phyloP scores from a whole-genome alignment of 2,113 vertebrate genomes.

The Gobius niger region DNA sequence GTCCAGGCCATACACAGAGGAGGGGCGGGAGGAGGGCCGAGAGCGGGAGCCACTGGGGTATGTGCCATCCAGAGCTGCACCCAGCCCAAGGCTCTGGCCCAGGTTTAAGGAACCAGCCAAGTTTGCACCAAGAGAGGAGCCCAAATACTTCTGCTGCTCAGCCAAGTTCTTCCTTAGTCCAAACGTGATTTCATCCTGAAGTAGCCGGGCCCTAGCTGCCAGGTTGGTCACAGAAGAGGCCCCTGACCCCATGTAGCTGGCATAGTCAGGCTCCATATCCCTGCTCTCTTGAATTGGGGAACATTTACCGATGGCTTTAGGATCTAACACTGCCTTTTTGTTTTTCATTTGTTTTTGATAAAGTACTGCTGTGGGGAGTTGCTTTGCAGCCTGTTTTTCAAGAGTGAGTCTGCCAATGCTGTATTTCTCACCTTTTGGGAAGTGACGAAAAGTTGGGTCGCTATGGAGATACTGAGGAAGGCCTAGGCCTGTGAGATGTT shows the following conservation, averaged over 20 bases:
- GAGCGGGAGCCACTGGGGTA: constrained; percentile 91
- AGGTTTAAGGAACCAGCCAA: constrained; percentile 85
- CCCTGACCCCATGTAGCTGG: constrained; percentile 88
- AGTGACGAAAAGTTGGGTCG: constrained; percentile 90
- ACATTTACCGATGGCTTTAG: constrained; percentile 91
- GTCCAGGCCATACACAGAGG: constrained; percentile 96
- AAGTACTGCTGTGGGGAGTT: constrained; percentile 92
- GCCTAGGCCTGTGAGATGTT: constrained; percentile 88
- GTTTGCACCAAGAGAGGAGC: constrained; percentile 81
- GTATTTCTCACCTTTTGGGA: constrained; percentile 96
- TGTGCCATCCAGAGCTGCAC: constrained; percentile 85
- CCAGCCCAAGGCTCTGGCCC: constrained; percentile 81
- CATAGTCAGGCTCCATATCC: constrained; percentile 92
- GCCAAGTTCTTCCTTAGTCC: constrained; percentile 95
- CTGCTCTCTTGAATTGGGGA: constrained; percentile 95
- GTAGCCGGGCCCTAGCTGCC: constrained; percentile 88
- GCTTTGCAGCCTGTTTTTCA: constrained; percentile 98
- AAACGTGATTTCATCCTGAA: constrained; percentile 97
- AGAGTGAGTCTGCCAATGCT: constrained; percentile 96
- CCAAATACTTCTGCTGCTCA: constrained; percentile 95
- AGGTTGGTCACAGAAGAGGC: constrained; percentile 89
- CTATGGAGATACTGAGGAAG: constrained; percentile 90
- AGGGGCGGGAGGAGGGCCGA: constrained; percentile 92
- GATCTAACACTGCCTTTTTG: constrained; percentile 92
- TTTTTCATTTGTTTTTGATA: constrained; percentile 98